A percentile compares a stretch with the other conserved stretches of the same genome.
These are phyloP conservation scores for Trypoxylus dichotomus DNA, from an alignment of 1,140 invertebrate species.

Conservation along the genomic window DNA sequence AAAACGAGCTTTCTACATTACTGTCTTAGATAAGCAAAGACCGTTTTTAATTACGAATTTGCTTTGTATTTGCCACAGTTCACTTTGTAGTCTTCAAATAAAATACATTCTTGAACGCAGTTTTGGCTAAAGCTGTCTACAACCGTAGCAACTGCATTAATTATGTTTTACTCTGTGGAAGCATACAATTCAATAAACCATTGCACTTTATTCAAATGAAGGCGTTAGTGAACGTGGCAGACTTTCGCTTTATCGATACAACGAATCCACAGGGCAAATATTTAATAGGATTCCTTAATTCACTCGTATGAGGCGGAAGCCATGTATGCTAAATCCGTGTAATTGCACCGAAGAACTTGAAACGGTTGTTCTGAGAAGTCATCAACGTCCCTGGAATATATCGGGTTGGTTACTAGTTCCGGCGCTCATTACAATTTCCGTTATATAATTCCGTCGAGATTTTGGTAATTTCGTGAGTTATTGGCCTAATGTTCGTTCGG, in stretches of 20 bases:
- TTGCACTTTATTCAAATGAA: not conserved
- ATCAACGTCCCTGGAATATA: conserved; percentile 34
- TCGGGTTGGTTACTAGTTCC: conserved; percentile 34
- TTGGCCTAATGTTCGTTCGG: conserved; percentile 10
- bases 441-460: conserved; percentile 29
- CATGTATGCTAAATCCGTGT: conserved; percentile 33
- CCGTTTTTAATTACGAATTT: too few relatives aligned
- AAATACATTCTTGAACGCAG: too few relatives aligned
- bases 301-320: conserved; percentile 17
- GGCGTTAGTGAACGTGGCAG: not conserved
- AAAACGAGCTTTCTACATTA: too few relatives aligned
- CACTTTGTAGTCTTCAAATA: too few relatives aligned
- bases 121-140: too few relatives aligned
- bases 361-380: conserved; percentile 34
- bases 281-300: conserved; percentile 26
- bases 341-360: conserved; percentile 33
- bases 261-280: not conserved
- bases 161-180: not conserved
- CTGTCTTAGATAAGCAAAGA: too few relatives aligned
- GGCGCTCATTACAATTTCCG: conserved; percentile 34
- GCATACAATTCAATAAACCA: not conserved
- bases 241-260: not conserved
- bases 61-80: too few relatives aligned
- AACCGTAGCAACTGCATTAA: not conserved
- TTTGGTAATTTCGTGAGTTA: conserved; percentile 34